phyloP scores from a whole-genome alignment of 2,797 vertebrate species.

The Acomys russatus region DNA sequence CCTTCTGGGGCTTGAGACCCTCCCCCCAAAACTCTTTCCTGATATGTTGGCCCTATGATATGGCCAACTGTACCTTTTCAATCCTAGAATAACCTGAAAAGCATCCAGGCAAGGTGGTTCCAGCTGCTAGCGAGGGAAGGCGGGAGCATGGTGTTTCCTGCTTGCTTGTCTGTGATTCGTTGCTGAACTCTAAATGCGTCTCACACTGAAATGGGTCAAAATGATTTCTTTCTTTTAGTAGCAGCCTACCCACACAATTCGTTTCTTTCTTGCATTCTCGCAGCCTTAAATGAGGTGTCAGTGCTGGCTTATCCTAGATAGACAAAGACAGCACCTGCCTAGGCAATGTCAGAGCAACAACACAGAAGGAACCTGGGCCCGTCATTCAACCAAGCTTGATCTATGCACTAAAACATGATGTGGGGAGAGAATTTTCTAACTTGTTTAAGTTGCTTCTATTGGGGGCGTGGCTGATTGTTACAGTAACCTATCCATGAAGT shows the following conservation, averaged over 20 bases:
- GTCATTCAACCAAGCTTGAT: not conserved
- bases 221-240: not conserved
- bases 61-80: not conserved
- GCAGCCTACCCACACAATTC: not conserved
- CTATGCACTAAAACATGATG: not conserved
- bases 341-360: not conserved
- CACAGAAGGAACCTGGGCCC: not conserved
- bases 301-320: not conserved
- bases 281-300: not conserved
- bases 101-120: too few relatives aligned
- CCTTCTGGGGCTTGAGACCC: not conserved
- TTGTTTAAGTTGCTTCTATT: not conserved
- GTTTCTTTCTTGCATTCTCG: not conserved
- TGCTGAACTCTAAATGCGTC: not conserved
- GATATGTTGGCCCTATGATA: too few relatives aligned
- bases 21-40: not conserved
- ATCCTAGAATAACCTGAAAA: not conserved
- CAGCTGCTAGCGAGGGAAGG: not conserved
- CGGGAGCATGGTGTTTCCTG: not conserved
- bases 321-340: not conserved
- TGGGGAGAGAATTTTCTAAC: slow-evolving; percentile 26
- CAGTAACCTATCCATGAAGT: not conserved
- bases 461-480: not conserved
- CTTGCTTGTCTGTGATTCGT: not conserved
- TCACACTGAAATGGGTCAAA: not conserved